These are phyloP conservation scores for Probaryconus sp. DNA, from an alignment of 1,140 invertebrate genomes.

Conservation along the genomic window DNA sequence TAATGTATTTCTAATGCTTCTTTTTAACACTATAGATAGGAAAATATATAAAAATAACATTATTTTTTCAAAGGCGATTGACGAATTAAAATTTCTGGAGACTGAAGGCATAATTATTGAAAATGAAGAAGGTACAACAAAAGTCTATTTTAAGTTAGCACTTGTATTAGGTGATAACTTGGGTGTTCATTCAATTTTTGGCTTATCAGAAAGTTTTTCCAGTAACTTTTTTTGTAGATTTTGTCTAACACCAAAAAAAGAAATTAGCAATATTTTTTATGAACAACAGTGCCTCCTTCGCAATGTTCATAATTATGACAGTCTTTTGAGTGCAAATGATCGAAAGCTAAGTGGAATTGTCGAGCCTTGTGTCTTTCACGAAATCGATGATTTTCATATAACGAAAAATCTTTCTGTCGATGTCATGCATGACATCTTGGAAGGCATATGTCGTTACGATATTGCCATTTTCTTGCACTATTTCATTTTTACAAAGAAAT, in stretches of 20 bases:
- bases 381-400: too few relatives aligned
- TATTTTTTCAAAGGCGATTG: not conserved
- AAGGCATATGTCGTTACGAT: conserved; percentile 14
- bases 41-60: conserved; percentile 2
- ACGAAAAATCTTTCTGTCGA: too few relatives aligned
- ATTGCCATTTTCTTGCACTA: conserved; percentile 8
- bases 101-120: not conserved
- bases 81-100: conserved; percentile 3
- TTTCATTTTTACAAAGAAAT: conserved; percentile 13
- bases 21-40: conserved; percentile 4
- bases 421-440: too few relatives aligned
- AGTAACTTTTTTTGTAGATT: conserved; percentile 8
- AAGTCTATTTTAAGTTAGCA: conserved; percentile 14
- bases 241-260: not conserved
- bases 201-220: conserved; percentile 6
- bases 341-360: not conserved
- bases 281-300: not conserved
- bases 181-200: conserved; percentile 13
- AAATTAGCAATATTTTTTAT: not conserved
- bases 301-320: not conserved
- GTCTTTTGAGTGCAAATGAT: not conserved
- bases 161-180: conserved; percentile 15
- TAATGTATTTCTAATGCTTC: conserved; percentile 1
- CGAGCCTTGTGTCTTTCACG: conserved; percentile 15
- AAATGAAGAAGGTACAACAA: not conserved